A percentile compares a stretch with the other conserved stretches of the same genome.
phyloP scores from a whole-genome alignment of 2,888 invertebrate species.

The Rhynchonema sp. region DNA sequence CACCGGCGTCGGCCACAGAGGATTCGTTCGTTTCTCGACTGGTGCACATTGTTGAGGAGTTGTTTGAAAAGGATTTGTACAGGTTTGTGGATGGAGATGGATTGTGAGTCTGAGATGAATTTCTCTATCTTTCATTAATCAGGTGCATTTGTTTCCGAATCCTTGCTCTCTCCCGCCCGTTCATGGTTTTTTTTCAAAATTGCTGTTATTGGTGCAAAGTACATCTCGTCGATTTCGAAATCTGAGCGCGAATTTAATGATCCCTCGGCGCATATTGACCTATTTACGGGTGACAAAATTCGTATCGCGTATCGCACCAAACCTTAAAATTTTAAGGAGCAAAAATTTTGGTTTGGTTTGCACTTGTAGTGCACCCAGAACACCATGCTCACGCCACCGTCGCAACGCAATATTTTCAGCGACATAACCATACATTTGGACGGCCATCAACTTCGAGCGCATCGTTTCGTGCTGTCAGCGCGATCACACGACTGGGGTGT shows the following conservation, averaged over 20 bases:
- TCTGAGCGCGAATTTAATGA: too few relatives aligned
- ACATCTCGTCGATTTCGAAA: too few relatives aligned
- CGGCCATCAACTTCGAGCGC: slow-evolving; percentile 53
- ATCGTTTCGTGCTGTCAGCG: slow-evolving; percentile 70
- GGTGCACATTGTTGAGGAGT: slow-evolving; percentile 55
- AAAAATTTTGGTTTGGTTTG: not conserved
- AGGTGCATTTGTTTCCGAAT: too few relatives aligned
- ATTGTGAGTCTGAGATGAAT: too few relatives aligned
- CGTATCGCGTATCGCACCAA: too few relatives aligned
- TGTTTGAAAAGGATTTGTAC: slow-evolving; percentile 50
- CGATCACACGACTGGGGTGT: slow-evolving; percentile 69
- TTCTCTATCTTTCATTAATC: too few relatives aligned
- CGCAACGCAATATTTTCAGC: slow-evolving; percentile 31
- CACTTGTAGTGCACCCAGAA: not conserved
- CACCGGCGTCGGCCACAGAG: not conserved
- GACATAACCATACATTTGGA: slow-evolving; percentile 58
- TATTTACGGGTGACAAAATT: too few relatives aligned
- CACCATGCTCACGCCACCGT: not conserved
- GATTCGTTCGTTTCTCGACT: slow-evolving; percentile 60
- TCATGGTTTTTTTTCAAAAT: too few relatives aligned
- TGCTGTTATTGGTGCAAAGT: too few relatives aligned
- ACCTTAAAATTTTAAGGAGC: not conserved
- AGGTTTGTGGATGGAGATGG: too few relatives aligned
- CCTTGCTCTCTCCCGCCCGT: too few relatives aligned
- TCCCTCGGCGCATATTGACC: too few relatives aligned